These are phyloP conservation scores for Ageneiosus marmoratus DNA, from an alignment of 2,113 vertebrate species.

Conservation along the genomic window DNA sequence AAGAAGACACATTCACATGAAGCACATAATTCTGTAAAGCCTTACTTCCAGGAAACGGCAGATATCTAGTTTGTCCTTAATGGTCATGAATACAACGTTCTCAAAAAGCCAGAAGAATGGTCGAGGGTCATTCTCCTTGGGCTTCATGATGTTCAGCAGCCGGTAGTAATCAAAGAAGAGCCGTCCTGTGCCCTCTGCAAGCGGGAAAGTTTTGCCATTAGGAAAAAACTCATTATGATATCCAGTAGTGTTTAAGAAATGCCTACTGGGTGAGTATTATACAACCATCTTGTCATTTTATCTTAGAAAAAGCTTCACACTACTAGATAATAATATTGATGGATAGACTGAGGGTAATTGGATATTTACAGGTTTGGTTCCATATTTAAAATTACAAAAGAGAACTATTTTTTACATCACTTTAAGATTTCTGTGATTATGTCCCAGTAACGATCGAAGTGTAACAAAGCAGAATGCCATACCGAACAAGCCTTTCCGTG, in stretches of 20 bases:
- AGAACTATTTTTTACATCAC: neutral
- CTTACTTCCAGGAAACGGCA: constrained; percentile 91
- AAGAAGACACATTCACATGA: neutral
- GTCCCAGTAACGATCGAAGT: neutral
- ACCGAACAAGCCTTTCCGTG: constrained; percentile 92
- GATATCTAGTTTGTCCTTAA: constrained; percentile 85
- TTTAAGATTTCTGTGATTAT: neutral
- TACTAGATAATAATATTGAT: neutral
- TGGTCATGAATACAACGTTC: constrained; percentile 90
- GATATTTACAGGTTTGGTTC: neutral
- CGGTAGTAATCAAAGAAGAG: constrained; percentile 93
- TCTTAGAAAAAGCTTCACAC: neutral
- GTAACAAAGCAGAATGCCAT: constrained; percentile 26
- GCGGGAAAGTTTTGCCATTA: neutral
- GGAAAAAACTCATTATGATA: neutral
- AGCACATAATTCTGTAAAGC: neutral
- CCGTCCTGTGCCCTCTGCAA: constrained; percentile 85
- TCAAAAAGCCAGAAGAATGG: constrained; percentile 97
- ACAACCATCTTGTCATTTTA: neutral
- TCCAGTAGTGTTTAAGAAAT: neutral
- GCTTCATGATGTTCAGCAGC: constrained; percentile 84
- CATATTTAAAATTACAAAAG: neutral
- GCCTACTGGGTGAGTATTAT: neutral
- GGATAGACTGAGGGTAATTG: neutral
- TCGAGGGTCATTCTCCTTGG: constrained; percentile 80